These are phyloP conservation scores for Scophthalmus maximus DNA, from an alignment of 2,113 vertebrate species.

Conservation along the genomic window DNA sequence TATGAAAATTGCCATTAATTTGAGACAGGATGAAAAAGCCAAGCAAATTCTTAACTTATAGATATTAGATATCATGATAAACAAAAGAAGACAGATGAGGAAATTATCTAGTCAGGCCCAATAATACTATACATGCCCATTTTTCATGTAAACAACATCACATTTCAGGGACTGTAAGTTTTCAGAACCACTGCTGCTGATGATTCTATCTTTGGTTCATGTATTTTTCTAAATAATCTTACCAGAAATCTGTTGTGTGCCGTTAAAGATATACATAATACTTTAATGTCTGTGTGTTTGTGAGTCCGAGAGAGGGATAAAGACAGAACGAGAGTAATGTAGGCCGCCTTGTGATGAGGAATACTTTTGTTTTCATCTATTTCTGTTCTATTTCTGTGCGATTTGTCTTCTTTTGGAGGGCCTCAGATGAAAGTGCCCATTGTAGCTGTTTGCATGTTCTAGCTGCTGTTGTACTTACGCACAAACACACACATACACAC, in stretches of 20 bases:
- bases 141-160: background rate
- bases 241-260: too few relatives aligned
- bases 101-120: background rate
- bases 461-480: background rate
- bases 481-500: background rate
- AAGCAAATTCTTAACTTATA: too few relatives aligned
- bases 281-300: background rate
- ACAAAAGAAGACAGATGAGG: background rate
- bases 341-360: slow-evolving; percentile 27
- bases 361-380: slow-evolving; percentile 39
- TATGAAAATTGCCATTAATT: too few relatives aligned
- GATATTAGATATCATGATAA: background rate
- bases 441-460: slow-evolving; percentile 16
- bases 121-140: too few relatives aligned
- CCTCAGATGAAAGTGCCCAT: slow-evolving; percentile 35
- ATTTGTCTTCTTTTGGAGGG: slow-evolving; percentile 19
- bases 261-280: background rate
- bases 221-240: too few relatives aligned
- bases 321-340: slow-evolving; percentile 29
- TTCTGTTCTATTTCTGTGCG: slow-evolving; percentile 53
- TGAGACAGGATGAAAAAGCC: too few relatives aligned
- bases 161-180: background rate
- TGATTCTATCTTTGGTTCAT: too few relatives aligned
- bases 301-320: background rate
- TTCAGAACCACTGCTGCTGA: background rate